Percentiles rank a stretch among this genome's conserved stretches.
Conservation (phyloP, 2,797 vertebrate species). For the Macropus fuliginosus region DNA sequence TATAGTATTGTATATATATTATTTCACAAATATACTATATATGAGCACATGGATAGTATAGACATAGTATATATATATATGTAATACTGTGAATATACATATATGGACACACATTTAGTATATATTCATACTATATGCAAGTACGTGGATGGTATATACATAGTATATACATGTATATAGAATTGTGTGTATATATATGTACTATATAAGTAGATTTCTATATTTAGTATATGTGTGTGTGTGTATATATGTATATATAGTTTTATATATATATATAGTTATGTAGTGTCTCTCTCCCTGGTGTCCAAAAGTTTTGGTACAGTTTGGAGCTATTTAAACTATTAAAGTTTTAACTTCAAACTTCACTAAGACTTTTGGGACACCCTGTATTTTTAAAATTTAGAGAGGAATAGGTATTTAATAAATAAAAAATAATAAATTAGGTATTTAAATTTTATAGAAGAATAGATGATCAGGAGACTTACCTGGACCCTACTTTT, state of each 20-base stretch:
- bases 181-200: not conserved
- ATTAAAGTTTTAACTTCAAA: not conserved
- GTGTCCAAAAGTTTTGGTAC: not conserved
- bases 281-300: not conserved
- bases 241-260: not conserved
- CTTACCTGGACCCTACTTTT: slow-evolving; percentile 4
- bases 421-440: too few relatives aligned
- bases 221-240: not conserved
- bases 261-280: not conserved
- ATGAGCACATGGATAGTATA: not conserved
- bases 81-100: not conserved
- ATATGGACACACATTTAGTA: not conserved
- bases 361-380: not conserved
- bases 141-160: not conserved
- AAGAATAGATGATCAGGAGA: not conserved
- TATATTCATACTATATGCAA: not conserved
- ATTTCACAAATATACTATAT: not conserved
- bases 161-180: not conserved
- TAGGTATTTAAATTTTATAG: not conserved
- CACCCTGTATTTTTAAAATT: not conserved
- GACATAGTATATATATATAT: not conserved
- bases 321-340: not conserved
- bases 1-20: not conserved
- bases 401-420: not conserved
- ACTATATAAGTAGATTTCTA: not conserved